Percentiles rank a stretch among this genome's conserved stretches.
Conservation (phyloP, 2,113 vertebrate genomes). For the Falco punctatus region DNA sequence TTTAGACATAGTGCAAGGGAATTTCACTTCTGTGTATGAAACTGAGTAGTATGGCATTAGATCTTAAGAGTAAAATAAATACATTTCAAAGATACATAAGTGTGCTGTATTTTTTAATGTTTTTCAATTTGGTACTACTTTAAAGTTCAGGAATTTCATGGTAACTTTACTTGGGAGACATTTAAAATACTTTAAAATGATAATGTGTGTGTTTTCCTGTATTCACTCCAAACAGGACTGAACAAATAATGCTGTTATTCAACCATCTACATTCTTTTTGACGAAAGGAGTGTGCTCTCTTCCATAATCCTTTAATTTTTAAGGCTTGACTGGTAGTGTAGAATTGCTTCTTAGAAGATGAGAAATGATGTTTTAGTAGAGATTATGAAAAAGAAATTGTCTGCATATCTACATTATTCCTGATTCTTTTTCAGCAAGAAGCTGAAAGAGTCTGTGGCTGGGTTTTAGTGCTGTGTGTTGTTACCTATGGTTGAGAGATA, state of each 20-base stretch:
- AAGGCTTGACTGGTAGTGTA: background rate
- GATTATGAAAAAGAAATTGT: background rate
- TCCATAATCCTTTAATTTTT: background rate
- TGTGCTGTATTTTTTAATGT: background rate
- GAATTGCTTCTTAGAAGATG: background rate
- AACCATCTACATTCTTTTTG: background rate
- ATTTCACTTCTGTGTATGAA: background rate
- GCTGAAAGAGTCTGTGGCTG: background rate
- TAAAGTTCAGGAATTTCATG: background rate
- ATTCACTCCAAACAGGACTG: background rate
- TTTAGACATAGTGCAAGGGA: background rate
- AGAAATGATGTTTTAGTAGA: background rate
- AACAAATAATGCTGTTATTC: background rate
- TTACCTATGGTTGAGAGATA: background rate
- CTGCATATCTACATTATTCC: background rate
- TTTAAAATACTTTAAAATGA: background rate
- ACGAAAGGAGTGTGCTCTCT: background rate
- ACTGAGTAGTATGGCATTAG: background rate
- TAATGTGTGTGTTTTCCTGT: background rate
- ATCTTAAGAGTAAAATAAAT: background rate
- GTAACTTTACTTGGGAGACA: background rate
- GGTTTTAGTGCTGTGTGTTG: background rate
- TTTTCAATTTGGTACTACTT: background rate
- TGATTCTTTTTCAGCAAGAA: background rate
- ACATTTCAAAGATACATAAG: background rate